A percentile compares a stretch with the other conserved stretches of the same genome.
Conservation (phyloP, 92 coral and sea anemone species). For the Bergia sp. region DNA sequence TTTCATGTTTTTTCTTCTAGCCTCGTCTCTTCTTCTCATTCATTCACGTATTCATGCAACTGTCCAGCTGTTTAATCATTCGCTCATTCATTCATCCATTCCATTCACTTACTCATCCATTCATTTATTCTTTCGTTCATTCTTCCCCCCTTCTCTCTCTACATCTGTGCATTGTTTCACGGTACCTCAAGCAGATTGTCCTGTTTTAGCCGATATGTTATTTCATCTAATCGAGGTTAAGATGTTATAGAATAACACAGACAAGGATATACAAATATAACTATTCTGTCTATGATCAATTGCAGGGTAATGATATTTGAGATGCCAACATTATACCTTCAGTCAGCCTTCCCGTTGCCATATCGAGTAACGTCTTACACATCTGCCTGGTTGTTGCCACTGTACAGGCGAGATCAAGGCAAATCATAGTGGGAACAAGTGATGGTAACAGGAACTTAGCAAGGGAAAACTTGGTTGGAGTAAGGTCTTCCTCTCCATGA, state of each 20-base stretch:
- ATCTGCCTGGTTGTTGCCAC: conserved; percentile 69
- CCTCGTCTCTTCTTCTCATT: too few relatives aligned
- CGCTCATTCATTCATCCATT: neutral
- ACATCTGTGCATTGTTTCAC: neutral
- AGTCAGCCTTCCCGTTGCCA: conserved; percentile 73
- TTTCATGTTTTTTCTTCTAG: too few relatives aligned
- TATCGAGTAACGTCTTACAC: conserved; percentile 78
- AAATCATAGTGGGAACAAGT: conserved; percentile 83
- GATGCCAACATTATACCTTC: conserved; percentile 51
- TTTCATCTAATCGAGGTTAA: neutral
- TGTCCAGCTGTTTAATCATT: neutral
- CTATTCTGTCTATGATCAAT: too few relatives aligned
- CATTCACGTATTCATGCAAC: neutral
- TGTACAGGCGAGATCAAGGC: conserved; percentile 87
- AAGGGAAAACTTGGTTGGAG: conserved; percentile 63
- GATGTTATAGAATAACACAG: neutral
- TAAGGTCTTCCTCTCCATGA: conserved; percentile 60
- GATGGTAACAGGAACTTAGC: conserved; percentile 72
- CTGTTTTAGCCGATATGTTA: neutral
- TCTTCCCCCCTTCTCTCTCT: neutral
- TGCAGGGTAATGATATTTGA: too few relatives aligned
- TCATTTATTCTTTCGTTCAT: neutral
- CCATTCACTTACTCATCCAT: too few relatives aligned
- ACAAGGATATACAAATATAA: neutral
- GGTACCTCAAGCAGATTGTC: neutral